These are phyloP conservation scores for Sebastes hubbsi DNA, from an alignment of 2,797 vertebrate genomes.

Conservation along the genomic window DNA sequence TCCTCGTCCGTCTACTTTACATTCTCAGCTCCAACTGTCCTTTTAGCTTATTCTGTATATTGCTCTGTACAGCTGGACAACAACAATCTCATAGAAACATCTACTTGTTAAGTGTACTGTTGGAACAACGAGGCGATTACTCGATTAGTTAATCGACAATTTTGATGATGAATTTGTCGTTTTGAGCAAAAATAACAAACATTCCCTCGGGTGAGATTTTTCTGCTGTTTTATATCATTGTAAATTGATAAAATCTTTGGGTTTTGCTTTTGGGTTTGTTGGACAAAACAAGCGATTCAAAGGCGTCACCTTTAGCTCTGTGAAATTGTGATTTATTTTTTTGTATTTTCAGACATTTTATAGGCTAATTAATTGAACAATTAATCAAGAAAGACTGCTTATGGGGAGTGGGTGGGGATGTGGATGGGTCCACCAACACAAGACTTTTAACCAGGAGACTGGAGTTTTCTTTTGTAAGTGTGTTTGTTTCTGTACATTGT, in stretches of 20 bases:
- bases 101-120: neutral
- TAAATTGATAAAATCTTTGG: neutral
- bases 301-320: neutral
- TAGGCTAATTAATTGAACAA: neutral
- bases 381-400: neutral
- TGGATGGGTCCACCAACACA: too few relatives aligned
- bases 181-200: neutral
- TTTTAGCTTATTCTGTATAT: neutral
- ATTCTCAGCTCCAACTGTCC: constrained; percentile 12
- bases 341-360: neutral
- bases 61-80: neutral
- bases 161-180: neutral
- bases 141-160: neutral
- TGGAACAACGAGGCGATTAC: neutral
- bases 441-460: too few relatives aligned
- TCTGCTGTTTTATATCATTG: neutral
- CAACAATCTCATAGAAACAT: neutral
- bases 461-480: too few relatives aligned
- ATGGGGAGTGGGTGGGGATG: too few relatives aligned
- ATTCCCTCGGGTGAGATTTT: too few relatives aligned
- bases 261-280: neutral
- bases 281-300: neutral
- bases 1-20: constrained; percentile 44
- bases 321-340: too few relatives aligned
- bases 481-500: too few relatives aligned